Percentiles rank a stretch among this genome's conserved stretches.
Conservation (phyloP, 2,888 invertebrate genomes). For the Venusia cambrica region DNA sequence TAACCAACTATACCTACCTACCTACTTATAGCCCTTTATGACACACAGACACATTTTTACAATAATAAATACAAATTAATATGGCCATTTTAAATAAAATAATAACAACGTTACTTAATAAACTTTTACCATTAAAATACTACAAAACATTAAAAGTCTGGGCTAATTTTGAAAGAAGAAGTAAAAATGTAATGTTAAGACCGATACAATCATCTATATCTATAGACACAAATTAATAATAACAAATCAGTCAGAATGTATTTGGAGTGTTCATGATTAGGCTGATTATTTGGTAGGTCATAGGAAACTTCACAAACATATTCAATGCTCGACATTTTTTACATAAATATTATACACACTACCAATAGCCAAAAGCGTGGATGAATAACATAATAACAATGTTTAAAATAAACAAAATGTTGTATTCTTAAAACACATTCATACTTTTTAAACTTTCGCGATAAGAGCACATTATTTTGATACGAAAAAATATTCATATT, state of each 20-base stretch:
- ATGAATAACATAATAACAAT: too few relatives aligned
- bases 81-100: conserved; percentile 32
- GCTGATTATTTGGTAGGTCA: conserved; percentile 15
- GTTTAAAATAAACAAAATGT: too few relatives aligned
- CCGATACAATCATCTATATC: conserved; percentile 12
- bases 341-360: conserved; percentile 3
- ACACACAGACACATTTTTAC: conserved; percentile 32
- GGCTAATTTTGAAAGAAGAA: conserved; percentile 28
- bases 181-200: conserved; percentile 18
- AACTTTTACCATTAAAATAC: conserved; percentile 23
- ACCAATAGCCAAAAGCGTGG: too few relatives aligned
- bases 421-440: too few relatives aligned
- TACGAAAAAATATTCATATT: too few relatives aligned
- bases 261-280: conserved; percentile 18
- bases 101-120: conserved; percentile 31
- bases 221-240: conserved; percentile 14
- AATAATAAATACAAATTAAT: conserved; percentile 33
- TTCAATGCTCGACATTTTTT: conserved; percentile 5
- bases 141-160: conserved; percentile 20
- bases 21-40: conserved; percentile 32
- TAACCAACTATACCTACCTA: conserved; percentile 31
- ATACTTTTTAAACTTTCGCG: too few relatives aligned
- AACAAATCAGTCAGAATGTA: conserved; percentile 25
- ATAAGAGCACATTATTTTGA: too few relatives aligned
- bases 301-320: conserved; percentile 9